These are phyloP conservation scores for Pyrochroa serraticornis DNA, from an alignment of 2,888 invertebrate genomes.

Conservation along the genomic window DNA sequence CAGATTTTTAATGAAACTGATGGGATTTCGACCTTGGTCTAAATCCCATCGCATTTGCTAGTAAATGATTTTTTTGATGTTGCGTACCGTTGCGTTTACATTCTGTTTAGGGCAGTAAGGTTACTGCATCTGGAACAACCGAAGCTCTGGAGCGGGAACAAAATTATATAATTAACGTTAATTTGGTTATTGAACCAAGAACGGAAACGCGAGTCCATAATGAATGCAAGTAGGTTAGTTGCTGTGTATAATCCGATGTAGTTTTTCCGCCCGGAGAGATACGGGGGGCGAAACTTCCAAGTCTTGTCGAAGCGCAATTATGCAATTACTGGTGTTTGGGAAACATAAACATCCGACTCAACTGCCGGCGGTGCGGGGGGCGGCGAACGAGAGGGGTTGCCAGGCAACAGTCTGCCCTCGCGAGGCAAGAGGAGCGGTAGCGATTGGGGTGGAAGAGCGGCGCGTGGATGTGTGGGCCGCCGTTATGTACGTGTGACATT, in stretches of 20 bases:
- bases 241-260: too few species aligned
- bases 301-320: constrained; percentile 35
- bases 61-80: too few species aligned
- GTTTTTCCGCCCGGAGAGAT: background rate
- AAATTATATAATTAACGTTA: background rate
- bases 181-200: background rate
- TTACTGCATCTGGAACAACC: background rate
- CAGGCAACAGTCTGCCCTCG: constrained; percentile 39
- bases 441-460: constrained; percentile 40
- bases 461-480: constrained; percentile 47
- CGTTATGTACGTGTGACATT: constrained; percentile 42
- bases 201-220: too few species aligned
- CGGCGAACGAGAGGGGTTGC: constrained; percentile 40
- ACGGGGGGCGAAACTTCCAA: constrained; percentile 33
- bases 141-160: too few species aligned
- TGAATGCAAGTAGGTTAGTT: too few species aligned
- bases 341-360: constrained; percentile 45
- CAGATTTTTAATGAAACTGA: too few species aligned
- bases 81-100: background rate
- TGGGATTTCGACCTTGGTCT: too few species aligned
- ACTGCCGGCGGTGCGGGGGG: constrained; percentile 29
- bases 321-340: constrained; percentile 45
- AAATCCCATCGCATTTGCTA: too few species aligned
- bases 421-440: constrained; percentile 36
- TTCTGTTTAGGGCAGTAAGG: background rate